These are phyloP conservation scores for Sparidentex hasta DNA, from an alignment of 2,797 vertebrate species.

Conservation along the genomic window DNA sequence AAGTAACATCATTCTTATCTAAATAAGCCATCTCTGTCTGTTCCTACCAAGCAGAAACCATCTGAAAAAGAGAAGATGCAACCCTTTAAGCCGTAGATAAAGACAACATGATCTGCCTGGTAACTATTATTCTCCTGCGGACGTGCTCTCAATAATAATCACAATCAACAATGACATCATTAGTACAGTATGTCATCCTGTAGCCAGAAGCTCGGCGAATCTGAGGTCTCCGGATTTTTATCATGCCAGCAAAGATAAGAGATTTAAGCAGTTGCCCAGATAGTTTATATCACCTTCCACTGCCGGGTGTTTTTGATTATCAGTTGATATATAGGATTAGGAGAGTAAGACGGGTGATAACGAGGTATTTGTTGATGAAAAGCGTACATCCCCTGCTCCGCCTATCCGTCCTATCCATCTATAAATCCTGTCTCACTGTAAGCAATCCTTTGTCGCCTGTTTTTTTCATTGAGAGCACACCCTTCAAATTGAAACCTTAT, in stretches of 20 bases:
- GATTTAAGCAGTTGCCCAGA: constrained; percentile 31
- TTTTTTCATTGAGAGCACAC: constrained; percentile 52
- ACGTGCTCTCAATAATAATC: not conserved
- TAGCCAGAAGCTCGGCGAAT: constrained; percentile 2
- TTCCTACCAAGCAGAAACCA: not conserved
- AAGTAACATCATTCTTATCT: not conserved
- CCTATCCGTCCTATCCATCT: constrained; percentile 10
- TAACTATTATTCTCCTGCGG: not conserved
- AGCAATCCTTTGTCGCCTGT: constrained; percentile 40
- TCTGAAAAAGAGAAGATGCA: not conserved
- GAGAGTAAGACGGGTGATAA: constrained; percentile 47
- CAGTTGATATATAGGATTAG: constrained; percentile 44
- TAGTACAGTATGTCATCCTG: constrained; percentile 2
- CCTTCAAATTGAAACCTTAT: constrained; percentile 65
- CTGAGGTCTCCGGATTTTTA: constrained; percentile 14
- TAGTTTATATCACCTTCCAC: constrained; percentile 59
- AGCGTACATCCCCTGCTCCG: not conserved
- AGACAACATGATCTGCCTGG: not conserved
- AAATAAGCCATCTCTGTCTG: not conserved
- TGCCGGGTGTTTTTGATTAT: constrained; percentile 52
- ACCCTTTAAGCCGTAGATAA: not conserved
- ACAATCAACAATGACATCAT: constrained; percentile 21
- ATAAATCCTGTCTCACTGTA: constrained; percentile 41
- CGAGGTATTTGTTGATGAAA: constrained; percentile 45
- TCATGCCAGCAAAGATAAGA: constrained; percentile 52